Evolutionary conservation across 2,797 vertebrate genomes (phyloP).

Genomic region (Acrossocheilus wenchowensis): DNA sequence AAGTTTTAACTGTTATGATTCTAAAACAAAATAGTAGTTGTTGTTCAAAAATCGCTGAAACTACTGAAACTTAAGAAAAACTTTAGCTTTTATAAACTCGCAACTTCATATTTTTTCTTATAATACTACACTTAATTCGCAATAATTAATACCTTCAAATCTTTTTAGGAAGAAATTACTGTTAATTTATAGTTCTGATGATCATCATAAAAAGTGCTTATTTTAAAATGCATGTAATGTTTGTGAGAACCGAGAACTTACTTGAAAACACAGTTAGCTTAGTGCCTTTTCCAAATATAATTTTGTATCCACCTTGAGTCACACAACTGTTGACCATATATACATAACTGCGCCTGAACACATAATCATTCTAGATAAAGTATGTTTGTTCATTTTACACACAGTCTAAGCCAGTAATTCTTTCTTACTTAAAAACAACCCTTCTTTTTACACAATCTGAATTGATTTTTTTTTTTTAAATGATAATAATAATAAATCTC

Average conservation of each 20-base stretch:
- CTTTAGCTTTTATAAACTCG: not conserved
- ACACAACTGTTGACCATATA: slow-evolving; percentile 26
- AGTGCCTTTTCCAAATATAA: slow-evolving; percentile 53
- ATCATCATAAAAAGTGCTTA: not conserved
- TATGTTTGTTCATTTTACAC: not conserved
- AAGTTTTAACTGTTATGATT: not conserved
- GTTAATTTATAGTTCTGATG: not conserved
- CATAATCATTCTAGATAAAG: not conserved
- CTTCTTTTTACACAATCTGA: not conserved
- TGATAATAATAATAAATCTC: not conserved
- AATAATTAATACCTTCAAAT: not conserved
- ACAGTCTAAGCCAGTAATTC: not conserved
- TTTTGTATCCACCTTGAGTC: slow-evolving; percentile 24
- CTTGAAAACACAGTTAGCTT: slow-evolving; percentile 42
- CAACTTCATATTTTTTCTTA: not conserved
- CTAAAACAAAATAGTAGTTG: not conserved
- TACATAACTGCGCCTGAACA: not conserved
- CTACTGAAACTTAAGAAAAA: not conserved
- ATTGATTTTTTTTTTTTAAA: no score
- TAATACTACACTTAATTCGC: not conserved
- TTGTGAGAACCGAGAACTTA: slow-evolving; percentile 28
- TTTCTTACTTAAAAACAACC: no score
- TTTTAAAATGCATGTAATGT: not conserved
- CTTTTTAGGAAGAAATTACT: not conserved
- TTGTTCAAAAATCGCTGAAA: not conserved